A percentile compares a stretch with the other conserved stretches of the same genome.
Evolutionary conservation across 2,113 vertebrate species (phyloP).

Genomic region (Ciconia boyciana): DNA sequence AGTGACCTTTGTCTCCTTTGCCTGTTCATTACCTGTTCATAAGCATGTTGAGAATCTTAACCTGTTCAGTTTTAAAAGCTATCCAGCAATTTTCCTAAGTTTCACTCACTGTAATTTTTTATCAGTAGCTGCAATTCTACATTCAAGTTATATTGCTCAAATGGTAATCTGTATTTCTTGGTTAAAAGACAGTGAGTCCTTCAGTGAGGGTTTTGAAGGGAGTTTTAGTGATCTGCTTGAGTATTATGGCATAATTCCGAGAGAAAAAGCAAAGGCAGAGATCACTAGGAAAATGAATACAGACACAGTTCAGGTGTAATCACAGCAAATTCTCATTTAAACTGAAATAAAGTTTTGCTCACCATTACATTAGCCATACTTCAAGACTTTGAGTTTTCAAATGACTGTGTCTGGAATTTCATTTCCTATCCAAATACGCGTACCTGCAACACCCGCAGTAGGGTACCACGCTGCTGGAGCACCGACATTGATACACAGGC

Average conservation of each 20-base stretch:
- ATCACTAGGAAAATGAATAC: background rate
- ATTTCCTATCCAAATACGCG: background rate
- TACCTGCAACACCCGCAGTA: background rate
- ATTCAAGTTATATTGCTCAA: background rate
- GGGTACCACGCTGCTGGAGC: background rate
- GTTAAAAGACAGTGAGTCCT: background rate
- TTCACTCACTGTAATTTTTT: background rate
- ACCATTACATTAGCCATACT: background rate
- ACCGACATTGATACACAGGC: rapidly evolving
- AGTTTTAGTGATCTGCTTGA: background rate
- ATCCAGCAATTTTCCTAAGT: background rate
- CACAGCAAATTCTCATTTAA: background rate
- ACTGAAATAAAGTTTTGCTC: background rate
- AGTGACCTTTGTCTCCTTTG: background rate
- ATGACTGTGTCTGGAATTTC: background rate
- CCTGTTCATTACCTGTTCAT: background rate
- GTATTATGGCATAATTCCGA: background rate
- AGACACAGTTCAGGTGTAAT: background rate
- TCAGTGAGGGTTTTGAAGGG: background rate
- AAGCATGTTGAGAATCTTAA: background rate
- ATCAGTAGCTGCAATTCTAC: background rate
- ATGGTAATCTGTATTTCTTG: background rate
- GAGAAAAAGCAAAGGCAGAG: background rate
- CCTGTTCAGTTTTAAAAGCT: background rate
- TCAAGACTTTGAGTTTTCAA: background rate